A percentile compares a stretch with the other conserved stretches of the same genome.
Conservation (phyloP, 2,797 vertebrate genomes). For the Typhlichthys subterraneus region DNA sequence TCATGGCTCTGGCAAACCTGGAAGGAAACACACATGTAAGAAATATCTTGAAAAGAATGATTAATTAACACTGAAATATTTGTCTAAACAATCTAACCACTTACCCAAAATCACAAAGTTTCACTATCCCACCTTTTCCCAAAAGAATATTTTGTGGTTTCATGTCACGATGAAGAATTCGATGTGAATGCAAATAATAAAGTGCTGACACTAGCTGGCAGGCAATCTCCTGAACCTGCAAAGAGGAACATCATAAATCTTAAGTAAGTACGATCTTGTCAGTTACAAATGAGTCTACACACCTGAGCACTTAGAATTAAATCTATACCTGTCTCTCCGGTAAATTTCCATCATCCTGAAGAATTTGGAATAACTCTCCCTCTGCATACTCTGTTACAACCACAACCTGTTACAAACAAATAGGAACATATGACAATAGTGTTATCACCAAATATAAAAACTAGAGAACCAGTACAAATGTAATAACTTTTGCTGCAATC, state of each 20-base stretch:
- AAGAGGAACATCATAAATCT: neutral
- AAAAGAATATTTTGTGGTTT: conserved; percentile 97
- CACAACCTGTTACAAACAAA: conserved; percentile 82
- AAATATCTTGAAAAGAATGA: too few relatives aligned
- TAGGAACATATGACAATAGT: neutral
- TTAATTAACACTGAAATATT: neutral
- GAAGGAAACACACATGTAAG: neutral
- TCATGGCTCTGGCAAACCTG: conserved; percentile 97
- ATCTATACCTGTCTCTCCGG: conserved; percentile 86
- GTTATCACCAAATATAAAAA: neutral
- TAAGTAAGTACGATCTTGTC: neutral
- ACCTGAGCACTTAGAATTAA: neutral
- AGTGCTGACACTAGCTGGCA: conserved; percentile 94
- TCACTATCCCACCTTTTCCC: conserved; percentile 88
- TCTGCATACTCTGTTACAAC: conserved; percentile 97
- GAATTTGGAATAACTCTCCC: conserved; percentile 94
- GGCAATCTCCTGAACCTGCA: conserved; percentile 87
- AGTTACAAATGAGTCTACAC: neutral
- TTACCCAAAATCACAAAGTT: conserved; percentile 98
- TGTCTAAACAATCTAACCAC: conserved; percentile 34
- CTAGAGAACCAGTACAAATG: neutral
- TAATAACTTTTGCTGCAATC: neutral
- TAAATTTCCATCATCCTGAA: conserved; percentile 91
- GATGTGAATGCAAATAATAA: conserved; percentile 95
- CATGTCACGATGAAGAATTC: conserved; percentile 97